These are phyloP conservation scores for Bufo gargarizans DNA, from an alignment of 2,113 vertebrate genomes.

Conservation along the genomic window DNA sequence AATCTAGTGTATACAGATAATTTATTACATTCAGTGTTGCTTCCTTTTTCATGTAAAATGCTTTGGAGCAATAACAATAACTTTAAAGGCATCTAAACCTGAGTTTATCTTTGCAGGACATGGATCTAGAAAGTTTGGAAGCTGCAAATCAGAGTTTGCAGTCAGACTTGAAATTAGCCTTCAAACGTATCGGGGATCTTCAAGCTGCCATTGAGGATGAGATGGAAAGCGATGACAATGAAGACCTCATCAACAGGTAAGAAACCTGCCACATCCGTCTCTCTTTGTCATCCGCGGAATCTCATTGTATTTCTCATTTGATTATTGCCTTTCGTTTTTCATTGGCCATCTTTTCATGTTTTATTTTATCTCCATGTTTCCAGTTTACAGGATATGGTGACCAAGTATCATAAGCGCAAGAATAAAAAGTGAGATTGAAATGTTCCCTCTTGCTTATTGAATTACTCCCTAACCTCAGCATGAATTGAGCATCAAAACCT, in stretches of 20 bases:
- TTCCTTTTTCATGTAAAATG: too few species aligned
- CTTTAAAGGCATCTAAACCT: not conserved
- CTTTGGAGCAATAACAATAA: too few species aligned
- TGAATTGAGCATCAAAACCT: constrained; percentile 49
- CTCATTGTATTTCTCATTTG: not conserved
- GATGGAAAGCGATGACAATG: constrained; percentile 98
- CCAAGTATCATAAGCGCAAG: constrained; percentile 98
- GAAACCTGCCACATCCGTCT: not conserved
- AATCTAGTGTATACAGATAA: too few species aligned
- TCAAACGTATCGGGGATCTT: constrained; percentile 96
- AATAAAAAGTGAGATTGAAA: constrained; percentile 91
- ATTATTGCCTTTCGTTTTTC: not conserved
- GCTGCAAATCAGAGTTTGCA: constrained; percentile 97
- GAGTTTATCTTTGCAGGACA: constrained; percentile 76
- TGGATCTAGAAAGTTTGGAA: constrained; percentile 96
- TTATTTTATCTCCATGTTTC: constrained; percentile 64
- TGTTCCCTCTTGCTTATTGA: constrained; percentile 51
- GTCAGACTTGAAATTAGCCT: constrained; percentile 94
- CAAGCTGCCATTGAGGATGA: constrained; percentile 98
- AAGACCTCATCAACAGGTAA: constrained; percentile 98
- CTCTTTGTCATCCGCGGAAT: too few species aligned
- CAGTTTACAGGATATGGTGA: constrained; percentile 99
- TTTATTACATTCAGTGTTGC: too few species aligned
- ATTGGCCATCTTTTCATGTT: constrained; percentile 58
- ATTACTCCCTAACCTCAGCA: constrained; percentile 63